These are phyloP conservation scores for Tetropium fuscum DNA, from an alignment of 2,888 invertebrate species.

Conservation along the genomic window DNA sequence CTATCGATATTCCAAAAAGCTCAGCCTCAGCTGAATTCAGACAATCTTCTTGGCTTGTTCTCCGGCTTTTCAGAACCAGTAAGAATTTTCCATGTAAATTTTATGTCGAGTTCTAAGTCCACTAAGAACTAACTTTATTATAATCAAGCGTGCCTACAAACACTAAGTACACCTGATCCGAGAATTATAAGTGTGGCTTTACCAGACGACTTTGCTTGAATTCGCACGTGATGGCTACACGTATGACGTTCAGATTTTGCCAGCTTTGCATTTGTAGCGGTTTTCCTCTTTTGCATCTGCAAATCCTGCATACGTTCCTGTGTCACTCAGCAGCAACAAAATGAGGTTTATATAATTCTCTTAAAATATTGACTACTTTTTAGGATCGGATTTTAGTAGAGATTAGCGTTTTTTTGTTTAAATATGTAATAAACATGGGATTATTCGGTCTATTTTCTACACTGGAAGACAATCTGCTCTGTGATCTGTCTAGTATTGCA, in stretches of 20 bases:
- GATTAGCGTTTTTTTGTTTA: no score
- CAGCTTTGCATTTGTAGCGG: constrained; percentile 2
- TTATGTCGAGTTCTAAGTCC: constrained; percentile 12
- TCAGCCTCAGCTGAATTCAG: neutral
- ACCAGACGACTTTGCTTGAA: constrained; percentile 5
- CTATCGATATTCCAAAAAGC: no score
- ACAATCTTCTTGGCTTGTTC: neutral
- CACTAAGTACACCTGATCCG: constrained; percentile 22
- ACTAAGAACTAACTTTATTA: neutral
- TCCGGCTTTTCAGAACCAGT: neutral
- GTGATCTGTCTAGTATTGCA: no score
- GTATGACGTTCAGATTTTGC: constrained; percentile 8
- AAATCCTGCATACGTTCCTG: neutral
- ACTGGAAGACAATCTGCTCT: no score
- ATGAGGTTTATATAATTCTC: neutral
- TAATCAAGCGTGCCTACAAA: constrained; percentile 22
- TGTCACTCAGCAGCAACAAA: no score
- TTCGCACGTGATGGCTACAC: constrained; percentile 1
- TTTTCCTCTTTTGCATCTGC: neutral
- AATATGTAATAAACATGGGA: no score
- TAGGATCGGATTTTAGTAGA: no score
- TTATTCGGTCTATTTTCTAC: no score
- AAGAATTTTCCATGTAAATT: constrained; percentile 12
- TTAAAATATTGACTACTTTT: no score
- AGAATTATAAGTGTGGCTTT: constrained; percentile 19